phyloP scores from a whole-genome alignment of 2,888 invertebrate genomes.

The Papilio demoleus region DNA sequence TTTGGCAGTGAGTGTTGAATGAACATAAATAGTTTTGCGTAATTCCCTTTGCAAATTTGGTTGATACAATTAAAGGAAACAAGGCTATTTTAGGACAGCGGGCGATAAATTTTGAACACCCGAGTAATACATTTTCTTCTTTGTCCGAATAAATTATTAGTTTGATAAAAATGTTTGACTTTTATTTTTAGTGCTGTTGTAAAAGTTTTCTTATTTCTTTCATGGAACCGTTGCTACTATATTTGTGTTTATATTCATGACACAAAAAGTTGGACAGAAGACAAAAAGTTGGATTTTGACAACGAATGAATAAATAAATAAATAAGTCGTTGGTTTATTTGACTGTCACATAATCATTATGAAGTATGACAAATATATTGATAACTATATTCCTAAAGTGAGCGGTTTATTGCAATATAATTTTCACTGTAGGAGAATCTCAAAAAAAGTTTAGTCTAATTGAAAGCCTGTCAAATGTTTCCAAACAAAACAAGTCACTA shows the following conservation, averaged over 20 bases:
- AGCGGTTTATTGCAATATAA: no score
- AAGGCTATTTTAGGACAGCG: constrained; percentile 30
- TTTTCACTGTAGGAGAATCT: no score
- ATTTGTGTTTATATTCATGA: neutral
- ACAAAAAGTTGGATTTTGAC: neutral
- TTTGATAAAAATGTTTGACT: constrained; percentile 24
- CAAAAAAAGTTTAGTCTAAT: no score
- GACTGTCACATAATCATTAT: no score
- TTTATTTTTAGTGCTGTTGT: constrained; percentile 18
- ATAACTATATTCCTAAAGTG: no score
- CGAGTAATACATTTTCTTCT: constrained; percentile 21
- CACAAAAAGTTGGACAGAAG: constrained; percentile 3
- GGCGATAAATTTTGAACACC: constrained; percentile 26
- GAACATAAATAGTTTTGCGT: constrained; percentile 50
- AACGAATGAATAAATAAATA: no score
- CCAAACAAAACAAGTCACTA: neutral
- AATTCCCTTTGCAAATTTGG: constrained; percentile 46
- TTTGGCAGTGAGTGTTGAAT: constrained; percentile 48
- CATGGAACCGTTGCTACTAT: neutral
- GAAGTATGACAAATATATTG: no score
- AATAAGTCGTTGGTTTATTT: no score
- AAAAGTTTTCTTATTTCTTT: constrained; percentile 19
- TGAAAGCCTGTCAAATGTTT: no score
- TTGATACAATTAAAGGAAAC: constrained; percentile 47
- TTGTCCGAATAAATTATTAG: constrained; percentile 26